These are phyloP conservation scores for Lithophane semibrunnea DNA, from an alignment of 2,888 invertebrate genomes.

Conservation along the genomic window DNA sequence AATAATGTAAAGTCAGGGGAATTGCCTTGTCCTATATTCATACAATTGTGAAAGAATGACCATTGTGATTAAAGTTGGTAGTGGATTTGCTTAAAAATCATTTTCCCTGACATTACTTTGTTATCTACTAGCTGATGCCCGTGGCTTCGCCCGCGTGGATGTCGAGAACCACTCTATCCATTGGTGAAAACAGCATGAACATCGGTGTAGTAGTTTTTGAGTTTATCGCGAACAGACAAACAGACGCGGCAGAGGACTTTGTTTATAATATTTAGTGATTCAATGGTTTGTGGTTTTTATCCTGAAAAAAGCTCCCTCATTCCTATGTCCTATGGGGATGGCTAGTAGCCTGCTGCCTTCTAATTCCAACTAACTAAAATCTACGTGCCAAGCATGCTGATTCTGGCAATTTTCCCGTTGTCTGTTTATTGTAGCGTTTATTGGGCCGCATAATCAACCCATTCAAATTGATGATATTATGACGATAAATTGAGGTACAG, in stretches of 20 bases:
- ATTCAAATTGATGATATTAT: background rate
- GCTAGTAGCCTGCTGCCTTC: background rate
- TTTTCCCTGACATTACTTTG: background rate
- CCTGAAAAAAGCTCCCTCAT: background rate
- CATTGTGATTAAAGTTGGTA: background rate
- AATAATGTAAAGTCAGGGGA: background rate
- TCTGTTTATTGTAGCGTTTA: slow-evolving; percentile 20
- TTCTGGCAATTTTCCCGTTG: slow-evolving; percentile 3
- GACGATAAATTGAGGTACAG: background rate
- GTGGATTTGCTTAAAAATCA: background rate
- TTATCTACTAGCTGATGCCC: background rate
- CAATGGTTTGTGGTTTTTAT: background rate
- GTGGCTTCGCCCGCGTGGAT: too few species aligned
- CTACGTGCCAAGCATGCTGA: slow-evolving; percentile 30
- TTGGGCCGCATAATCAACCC: background rate
- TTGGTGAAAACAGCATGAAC: too few species aligned
- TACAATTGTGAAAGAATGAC: background rate
- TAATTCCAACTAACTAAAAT: slow-evolving; percentile 20
- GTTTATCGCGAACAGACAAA: too few species aligned
- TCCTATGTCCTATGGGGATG: background rate
- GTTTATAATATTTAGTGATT: background rate
- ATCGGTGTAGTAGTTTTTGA: too few species aligned
- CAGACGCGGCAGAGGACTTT: too few species aligned
- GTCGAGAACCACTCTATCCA: too few species aligned
- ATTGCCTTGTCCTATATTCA: background rate